Evolutionary conservation across 2,797 vertebrate species (phyloP).

Genomic region (Galago senegalensis): DNA sequence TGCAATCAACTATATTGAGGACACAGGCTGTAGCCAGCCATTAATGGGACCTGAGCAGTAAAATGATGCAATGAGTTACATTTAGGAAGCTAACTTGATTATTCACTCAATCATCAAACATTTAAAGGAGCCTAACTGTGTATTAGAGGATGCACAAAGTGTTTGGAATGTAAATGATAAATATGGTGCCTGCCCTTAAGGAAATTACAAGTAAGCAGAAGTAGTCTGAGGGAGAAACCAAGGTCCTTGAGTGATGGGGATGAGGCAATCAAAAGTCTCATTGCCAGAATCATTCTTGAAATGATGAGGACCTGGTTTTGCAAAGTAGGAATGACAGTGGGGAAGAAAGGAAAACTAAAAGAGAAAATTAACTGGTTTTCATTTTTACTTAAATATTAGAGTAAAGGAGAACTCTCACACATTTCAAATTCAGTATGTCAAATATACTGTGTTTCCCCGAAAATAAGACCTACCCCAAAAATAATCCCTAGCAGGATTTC

Average conservation of each 20-base stretch:
- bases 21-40: neutral
- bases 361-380: neutral
- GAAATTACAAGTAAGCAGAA: neutral
- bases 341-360: neutral
- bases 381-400: constrained; percentile 25
- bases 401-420: neutral
- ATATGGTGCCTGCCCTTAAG: neutral
- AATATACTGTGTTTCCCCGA: neutral
- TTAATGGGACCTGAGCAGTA: neutral
- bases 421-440: neutral
- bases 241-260: no score
- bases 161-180: neutral
- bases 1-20: neutral
- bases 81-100: neutral
- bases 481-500: no score
- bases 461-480: no score
- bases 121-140: neutral
- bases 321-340: neutral
- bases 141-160: neutral
- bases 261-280: neutral
- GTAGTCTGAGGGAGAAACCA: neutral
- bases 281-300: neutral
- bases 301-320: neutral
- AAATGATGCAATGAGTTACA: neutral
- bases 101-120: neutral